Evolutionary conservation across 2,888 invertebrate species (phyloP).

Genomic region (Tetanocera ferruginea): DNA sequence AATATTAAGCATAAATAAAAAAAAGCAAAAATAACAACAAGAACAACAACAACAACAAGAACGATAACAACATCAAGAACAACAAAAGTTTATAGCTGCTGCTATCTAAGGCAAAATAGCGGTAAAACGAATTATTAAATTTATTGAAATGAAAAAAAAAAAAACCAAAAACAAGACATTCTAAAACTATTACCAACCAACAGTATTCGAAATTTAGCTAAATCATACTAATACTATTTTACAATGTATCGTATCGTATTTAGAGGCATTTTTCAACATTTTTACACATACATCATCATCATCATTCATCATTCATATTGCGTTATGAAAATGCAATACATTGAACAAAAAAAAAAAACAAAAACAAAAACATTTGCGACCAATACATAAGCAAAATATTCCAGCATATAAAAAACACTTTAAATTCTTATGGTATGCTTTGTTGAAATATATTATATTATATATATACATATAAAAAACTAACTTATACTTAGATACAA

Average conservation of each 20-base stretch:
- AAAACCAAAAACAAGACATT: neutral
- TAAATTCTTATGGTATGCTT: neutral
- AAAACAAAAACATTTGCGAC: neutral
- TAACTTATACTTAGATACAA: neutral
- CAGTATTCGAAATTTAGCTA: slow-evolving; percentile 25
- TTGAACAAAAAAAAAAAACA: neutral
- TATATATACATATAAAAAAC: neutral
- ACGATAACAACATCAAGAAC: neutral
- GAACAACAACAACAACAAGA: neutral
- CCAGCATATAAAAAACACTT: neutral
- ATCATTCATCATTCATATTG: no score
- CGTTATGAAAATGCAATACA: no score
- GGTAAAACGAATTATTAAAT: slow-evolving; percentile 24
- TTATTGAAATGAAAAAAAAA: slow-evolving; percentile 18
- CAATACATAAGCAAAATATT: neutral
- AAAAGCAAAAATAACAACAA: neutral
- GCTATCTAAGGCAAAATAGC: neutral
- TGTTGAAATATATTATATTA: neutral
- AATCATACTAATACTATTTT: neutral
- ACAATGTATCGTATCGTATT: no score
- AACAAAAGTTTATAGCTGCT: neutral
- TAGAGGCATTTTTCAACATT: no score
- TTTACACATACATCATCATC: no score
- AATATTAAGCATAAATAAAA: neutral
- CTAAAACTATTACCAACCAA: slow-evolving; percentile 34